A percentile compares a stretch with the other conserved stretches of the same genome.
phyloP scores from a whole-genome alignment of 2,113 vertebrate species.

The Odobenus rosmarus region DNA sequence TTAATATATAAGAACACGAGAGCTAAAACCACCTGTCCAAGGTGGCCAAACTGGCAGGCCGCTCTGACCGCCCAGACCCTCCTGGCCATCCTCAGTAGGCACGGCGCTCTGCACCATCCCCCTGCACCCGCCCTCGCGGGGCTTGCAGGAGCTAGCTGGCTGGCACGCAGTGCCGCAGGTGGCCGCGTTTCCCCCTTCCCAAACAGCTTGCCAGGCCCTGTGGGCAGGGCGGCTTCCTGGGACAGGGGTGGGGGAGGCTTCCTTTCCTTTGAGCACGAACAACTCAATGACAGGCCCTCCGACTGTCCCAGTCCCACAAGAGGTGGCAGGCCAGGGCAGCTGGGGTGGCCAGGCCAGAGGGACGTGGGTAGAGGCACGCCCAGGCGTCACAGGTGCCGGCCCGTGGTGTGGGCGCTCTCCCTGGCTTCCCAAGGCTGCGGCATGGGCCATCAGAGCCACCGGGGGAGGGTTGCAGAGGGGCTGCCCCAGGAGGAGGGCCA shows the following conservation, averaged over 20 bases:
- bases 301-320: neutral
- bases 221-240: neutral
- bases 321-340: too few species aligned
- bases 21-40: neutral
- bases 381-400: neutral
- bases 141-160: neutral
- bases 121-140: neutral
- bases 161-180: neutral
- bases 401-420: neutral
- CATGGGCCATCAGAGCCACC: neutral
- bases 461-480: neutral
- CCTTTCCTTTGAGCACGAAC: neutral
- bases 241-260: too few species aligned
- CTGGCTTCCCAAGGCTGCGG: neutral
- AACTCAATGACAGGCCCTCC: neutral
- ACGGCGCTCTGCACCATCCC: rapidly evolving
- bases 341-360: neutral
- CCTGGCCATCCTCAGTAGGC: rapidly evolving
- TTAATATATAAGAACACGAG: neutral
- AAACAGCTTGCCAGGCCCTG: neutral
- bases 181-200: rapidly evolving
- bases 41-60: neutral
- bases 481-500: rapidly evolving
- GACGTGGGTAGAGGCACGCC: neutral
- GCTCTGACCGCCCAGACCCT: neutral